phyloP scores from a whole-genome alignment of 2,797 vertebrate genomes.

The Sebastiscus tertius region DNA sequence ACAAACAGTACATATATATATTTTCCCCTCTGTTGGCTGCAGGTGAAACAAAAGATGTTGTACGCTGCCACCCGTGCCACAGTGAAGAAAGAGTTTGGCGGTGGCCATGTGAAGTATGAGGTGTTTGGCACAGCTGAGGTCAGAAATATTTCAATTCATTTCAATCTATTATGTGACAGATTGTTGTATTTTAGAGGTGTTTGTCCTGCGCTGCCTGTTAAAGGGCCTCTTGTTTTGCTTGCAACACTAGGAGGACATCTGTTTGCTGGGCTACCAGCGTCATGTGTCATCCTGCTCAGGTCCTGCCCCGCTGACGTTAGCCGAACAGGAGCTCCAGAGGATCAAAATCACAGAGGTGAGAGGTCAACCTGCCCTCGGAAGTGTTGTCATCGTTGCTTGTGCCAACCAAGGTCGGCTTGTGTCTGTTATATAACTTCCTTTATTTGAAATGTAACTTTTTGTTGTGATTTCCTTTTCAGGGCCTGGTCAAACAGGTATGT shows the following conservation, averaged over 20 bases:
- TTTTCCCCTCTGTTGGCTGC: constrained; percentile 11
- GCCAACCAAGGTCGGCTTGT: neutral
- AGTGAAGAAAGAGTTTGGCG: constrained; percentile 98
- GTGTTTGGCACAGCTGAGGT: constrained; percentile 96
- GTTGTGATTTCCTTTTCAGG: constrained; percentile 69
- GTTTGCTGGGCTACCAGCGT: constrained; percentile 92
- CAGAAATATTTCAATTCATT: neutral
- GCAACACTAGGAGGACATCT: constrained; percentile 90
- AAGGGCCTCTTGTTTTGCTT: constrained; percentile 37
- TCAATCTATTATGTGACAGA: neutral
- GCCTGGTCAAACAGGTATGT: constrained; percentile 84
- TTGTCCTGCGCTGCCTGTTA: constrained; percentile 10
- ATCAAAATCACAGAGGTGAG: constrained; percentile 97
- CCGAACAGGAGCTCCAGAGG: constrained; percentile 95
- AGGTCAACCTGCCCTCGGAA: constrained; percentile 10
- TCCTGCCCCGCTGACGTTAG: constrained; percentile 92
- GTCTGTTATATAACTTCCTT: neutral
- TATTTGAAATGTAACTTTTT: constrained; percentile 16
- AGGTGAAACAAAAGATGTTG: constrained; percentile 99
- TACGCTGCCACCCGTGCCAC: constrained; percentile 97
- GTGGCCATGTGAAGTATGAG: constrained; percentile 96
- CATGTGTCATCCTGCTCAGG: constrained; percentile 90
- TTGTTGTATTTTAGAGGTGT: neutral
- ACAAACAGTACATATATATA: neutral
- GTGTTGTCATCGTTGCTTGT: neutral